phyloP scores from a whole-genome alignment of 1,140 invertebrate species.

The Steinernema khuongi region DNA sequence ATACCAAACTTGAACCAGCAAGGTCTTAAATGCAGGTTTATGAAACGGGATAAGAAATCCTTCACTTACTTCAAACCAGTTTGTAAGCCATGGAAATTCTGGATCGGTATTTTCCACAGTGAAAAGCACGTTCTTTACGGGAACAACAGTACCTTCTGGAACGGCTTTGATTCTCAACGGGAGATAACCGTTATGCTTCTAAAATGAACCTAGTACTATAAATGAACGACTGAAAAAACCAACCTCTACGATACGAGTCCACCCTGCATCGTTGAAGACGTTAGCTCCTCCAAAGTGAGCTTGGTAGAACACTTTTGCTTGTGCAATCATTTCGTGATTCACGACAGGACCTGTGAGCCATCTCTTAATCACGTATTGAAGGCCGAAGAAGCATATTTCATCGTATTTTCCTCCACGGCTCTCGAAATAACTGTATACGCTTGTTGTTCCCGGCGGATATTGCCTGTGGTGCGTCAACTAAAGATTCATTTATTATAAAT shows the following conservation, averaged over 20 bases:
- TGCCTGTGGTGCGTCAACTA: slow-evolving; percentile 62
- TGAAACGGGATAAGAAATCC: not conserved
- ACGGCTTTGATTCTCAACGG: slow-evolving; percentile 63
- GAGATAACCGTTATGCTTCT: slow-evolving; percentile 61
- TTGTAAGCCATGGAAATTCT: slow-evolving; percentile 62
- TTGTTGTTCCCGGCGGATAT: slow-evolving; percentile 61
- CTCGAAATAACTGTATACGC: slow-evolving; percentile 63
- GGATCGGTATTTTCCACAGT: slow-evolving; percentile 64
- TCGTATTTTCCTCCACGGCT: slow-evolving; percentile 62
- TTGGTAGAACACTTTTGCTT: slow-evolving; percentile 60
- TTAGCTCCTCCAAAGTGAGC: slow-evolving; percentile 60
- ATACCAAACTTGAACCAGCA: slow-evolving; percentile 64
- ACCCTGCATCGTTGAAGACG: slow-evolving; percentile 63
- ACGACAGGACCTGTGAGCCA: slow-evolving; percentile 61
- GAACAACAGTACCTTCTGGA: slow-evolving; percentile 62
- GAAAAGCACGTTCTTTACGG: slow-evolving; percentile 62
- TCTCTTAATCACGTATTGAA: slow-evolving; percentile 62
- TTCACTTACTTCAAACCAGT: slow-evolving; percentile 61
- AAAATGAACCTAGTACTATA: slow-evolving; percentile 2
- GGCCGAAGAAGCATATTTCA: slow-evolving; percentile 61
- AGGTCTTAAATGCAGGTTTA: slow-evolving; percentile 56
- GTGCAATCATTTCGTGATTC: slow-evolving; percentile 61
- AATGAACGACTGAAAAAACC: slow-evolving; percentile 3
- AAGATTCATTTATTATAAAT: slow-evolving; percentile 17
- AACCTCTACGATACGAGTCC: slow-evolving; percentile 63